These are phyloP conservation scores for Oncopeltus fasciatus DNA, from an alignment of 1,140 invertebrate species.

Conservation along the genomic window DNA sequence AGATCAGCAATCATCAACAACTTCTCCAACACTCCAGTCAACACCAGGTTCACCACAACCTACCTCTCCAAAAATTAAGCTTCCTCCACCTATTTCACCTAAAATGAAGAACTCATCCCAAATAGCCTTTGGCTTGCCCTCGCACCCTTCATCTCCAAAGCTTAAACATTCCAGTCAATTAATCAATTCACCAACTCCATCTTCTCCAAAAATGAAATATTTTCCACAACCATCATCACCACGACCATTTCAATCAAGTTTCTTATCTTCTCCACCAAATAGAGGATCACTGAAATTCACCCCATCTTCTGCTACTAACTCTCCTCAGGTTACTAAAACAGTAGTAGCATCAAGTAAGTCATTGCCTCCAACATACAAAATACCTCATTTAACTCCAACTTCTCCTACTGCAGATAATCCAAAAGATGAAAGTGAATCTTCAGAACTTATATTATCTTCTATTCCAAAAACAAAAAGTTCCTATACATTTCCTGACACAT, in stretches of 20 bases:
- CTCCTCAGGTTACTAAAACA: not conserved
- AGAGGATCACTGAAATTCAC: constrained; percentile 18
- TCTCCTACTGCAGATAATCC: not conserved
- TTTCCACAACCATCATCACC: constrained; percentile 32
- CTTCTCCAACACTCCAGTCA: constrained; percentile 27
- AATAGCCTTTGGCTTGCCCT: constrained; percentile 1
- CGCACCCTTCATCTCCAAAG: constrained; percentile 14
- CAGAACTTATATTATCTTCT: not conserved
- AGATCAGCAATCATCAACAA: constrained; percentile 40
- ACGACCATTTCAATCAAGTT: constrained; percentile 24
- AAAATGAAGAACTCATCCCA: constrained; percentile 17
- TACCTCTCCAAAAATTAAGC: constrained; percentile 41
- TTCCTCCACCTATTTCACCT: constrained; percentile 28
- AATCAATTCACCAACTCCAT: constrained; percentile 34
- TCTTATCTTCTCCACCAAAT: constrained; percentile 20
- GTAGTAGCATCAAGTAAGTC: constrained; percentile 4
- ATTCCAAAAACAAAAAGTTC: constrained; percentile 5
- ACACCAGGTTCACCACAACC: constrained; percentile 38
- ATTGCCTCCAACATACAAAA: constrained; percentile 5
- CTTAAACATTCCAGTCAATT: constrained; percentile 26
- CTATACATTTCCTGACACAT: not conserved
- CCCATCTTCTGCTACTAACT: constrained; percentile 11
- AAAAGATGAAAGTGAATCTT: not conserved
- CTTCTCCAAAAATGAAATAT: constrained; percentile 45
- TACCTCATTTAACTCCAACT: constrained; percentile 2